These are phyloP conservation scores for Athripsodes cinereus DNA, from an alignment of 2,888 invertebrate genomes.

Conservation along the genomic window DNA sequence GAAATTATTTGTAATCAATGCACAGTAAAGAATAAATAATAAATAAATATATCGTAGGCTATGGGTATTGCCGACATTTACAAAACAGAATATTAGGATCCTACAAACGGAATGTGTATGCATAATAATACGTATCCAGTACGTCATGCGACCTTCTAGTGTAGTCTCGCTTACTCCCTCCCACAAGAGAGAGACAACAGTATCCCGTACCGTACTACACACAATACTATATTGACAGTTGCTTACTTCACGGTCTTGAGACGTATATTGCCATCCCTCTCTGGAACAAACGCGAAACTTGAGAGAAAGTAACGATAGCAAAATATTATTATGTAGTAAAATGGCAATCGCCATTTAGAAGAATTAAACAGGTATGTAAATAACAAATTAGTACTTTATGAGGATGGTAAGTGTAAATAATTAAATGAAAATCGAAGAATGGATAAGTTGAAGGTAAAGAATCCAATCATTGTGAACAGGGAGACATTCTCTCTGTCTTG, in stretches of 20 bases:
- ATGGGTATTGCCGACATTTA: slow-evolving; percentile 14
- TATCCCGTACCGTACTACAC: slow-evolving; percentile 9
- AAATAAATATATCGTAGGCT: too few species aligned
- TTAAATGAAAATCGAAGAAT: too few species aligned
- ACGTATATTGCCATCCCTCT: slow-evolving; percentile 14
- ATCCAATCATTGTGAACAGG: too few species aligned
- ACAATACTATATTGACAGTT: slow-evolving; percentile 18
- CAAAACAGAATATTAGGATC: slow-evolving; percentile 14
- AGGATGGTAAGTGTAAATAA: too few species aligned
- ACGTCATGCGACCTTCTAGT: slow-evolving; percentile 22
- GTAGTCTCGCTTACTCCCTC: slow-evolving; percentile 12
- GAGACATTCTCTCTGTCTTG: too few species aligned
- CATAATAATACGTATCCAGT: slow-evolving; percentile 18
- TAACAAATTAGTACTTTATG: too few species aligned
- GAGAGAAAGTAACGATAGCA: slow-evolving; percentile 24
- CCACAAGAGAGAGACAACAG: slow-evolving; percentile 13
- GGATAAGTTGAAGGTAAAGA: too few species aligned
- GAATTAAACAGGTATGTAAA: background rate
- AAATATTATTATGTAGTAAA: slow-evolving; percentile 22
- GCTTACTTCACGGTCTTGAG: slow-evolving; percentile 14
- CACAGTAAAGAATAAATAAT: too few species aligned
- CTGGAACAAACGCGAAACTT: slow-evolving; percentile 21
- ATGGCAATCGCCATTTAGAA: slow-evolving; percentile 22
- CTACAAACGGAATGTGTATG: slow-evolving; percentile 20
- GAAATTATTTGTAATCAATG: too few species aligned